A percentile compares a stretch with the other conserved stretches of the same genome.
These are phyloP conservation scores for Ammospiza maritima DNA, from an alignment of 2,797 vertebrate species.

Conservation along the genomic window DNA sequence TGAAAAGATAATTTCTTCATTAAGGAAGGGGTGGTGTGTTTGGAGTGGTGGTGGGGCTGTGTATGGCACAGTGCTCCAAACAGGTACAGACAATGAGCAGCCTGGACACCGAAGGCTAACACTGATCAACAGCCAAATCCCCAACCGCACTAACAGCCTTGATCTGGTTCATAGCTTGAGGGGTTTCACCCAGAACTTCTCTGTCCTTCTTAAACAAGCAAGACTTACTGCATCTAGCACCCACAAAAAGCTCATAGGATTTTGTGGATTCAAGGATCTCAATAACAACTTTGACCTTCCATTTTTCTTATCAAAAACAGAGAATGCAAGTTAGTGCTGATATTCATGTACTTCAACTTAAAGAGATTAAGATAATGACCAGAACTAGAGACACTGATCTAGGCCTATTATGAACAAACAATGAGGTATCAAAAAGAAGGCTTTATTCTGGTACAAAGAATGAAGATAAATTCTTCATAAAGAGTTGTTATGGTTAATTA, in stretches of 20 bases:
- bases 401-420: background rate
- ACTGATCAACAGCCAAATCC: background rate
- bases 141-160: accelerated
- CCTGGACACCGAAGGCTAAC: background rate
- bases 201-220: background rate
- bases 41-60: background rate
- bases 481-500: background rate
- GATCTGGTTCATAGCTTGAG: background rate
- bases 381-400: background rate
- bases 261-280: too few relatives aligned
- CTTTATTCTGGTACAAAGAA: background rate
- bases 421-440: background rate
- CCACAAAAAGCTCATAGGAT: background rate
- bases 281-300: background rate
- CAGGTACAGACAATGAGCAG: background rate
- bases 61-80: background rate
- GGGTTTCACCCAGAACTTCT: background rate
- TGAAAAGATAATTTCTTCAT: background rate
- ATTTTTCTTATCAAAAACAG: background rate
- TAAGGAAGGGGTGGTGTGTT: background rate
- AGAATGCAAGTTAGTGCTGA: background rate
- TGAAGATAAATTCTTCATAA: background rate
- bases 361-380: background rate
- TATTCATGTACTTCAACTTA: background rate
- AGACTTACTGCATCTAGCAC: background rate